Evolutionary conservation across 2,888 invertebrate genomes (phyloP), one percentile per base, ranked within the genome.

Genomic region (Elegia similella): DNA sequence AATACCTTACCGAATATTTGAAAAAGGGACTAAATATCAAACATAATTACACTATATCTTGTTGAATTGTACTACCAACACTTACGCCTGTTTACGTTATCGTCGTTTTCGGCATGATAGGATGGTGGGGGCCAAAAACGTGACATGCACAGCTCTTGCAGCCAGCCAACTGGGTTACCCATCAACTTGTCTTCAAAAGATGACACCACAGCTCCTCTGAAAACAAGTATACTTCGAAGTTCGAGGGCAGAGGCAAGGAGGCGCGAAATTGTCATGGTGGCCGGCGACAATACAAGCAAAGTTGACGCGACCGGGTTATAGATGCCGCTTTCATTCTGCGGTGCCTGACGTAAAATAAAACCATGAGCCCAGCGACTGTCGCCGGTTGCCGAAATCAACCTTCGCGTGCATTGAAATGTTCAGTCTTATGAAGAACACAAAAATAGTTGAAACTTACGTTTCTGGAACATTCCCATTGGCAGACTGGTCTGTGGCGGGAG

Each of bases 91-190:
- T 89, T 87, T 12, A 88, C 82, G 71, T 84, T 89, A 57, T 96
- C 96, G 79, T 97, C 97, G 79, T 93, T 95, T 81, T 94, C 96
- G 70, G 97, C 97, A 70, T 97, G 96, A 82, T 99, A 99, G 29
- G 95, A 95, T 29, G 99, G 99, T 43, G 98, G 98, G 32, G 98
- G 98, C 96, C 98, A 97, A 69, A 98, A 95, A 56, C 97, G 95
- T 44, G 98, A 97, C 97, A 98, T 98, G 80, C 98, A 98, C 86
- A 98, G 94, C 85, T 99, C 99, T 83, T 97, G 96, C 56, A 99
- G 92, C 92, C 97, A 97, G 15, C 99, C 99, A 62, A 99, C 98
- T 2, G 99, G 99, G 85, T 99, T 98, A 10, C 96, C 96, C 85
- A 96, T 94, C 60, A 96, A 94, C 78, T 96, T 97, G 72, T 97